Conservation (phyloP, 2,113 vertebrate genomes). For the Charina bottae region DNA sequence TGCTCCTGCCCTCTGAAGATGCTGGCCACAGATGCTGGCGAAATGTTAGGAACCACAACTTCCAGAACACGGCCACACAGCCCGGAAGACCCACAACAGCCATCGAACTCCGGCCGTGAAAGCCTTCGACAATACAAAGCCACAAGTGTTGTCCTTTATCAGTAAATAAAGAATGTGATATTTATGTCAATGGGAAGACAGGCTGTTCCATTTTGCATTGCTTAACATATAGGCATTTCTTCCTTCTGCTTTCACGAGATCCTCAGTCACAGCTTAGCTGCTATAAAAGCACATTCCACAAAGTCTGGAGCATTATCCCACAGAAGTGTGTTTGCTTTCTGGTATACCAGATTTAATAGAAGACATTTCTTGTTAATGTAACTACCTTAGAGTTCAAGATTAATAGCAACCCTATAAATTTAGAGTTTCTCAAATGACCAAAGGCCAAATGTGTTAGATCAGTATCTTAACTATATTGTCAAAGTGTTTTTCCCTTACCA, state of each 20-base stretch:
- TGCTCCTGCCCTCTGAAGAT: too few species aligned
- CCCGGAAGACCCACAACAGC: too few species aligned
- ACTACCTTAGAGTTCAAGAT: constrained; percentile 17
- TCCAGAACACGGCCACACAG: too few species aligned
- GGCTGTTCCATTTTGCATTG: neutral
- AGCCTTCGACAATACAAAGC: too few species aligned
- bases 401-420: constrained; percentile 32
- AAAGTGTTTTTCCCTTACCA: constrained; percentile 15
- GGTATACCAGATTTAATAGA: neutral
- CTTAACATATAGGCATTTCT: neutral
- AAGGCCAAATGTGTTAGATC: constrained; percentile 33
- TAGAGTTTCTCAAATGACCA: constrained; percentile 27
- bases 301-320: neutral
- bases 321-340: constrained; percentile 3
- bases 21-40: too few species aligned
- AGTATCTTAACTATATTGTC: constrained; percentile 21
- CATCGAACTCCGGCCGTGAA: too few species aligned
- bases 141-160: neutral
- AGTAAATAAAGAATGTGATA: neutral
- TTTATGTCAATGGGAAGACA: neutral
- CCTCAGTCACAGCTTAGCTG: neutral
- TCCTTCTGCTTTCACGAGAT: neutral
- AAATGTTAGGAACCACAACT: too few species aligned
- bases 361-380: constrained; percentile 6
- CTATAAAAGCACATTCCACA: neutral